Evolutionary conservation across 2,113 vertebrate genomes (phyloP), one percentile per base, ranked within the genome.

Genomic region (Pterocles burchelli): DNA sequence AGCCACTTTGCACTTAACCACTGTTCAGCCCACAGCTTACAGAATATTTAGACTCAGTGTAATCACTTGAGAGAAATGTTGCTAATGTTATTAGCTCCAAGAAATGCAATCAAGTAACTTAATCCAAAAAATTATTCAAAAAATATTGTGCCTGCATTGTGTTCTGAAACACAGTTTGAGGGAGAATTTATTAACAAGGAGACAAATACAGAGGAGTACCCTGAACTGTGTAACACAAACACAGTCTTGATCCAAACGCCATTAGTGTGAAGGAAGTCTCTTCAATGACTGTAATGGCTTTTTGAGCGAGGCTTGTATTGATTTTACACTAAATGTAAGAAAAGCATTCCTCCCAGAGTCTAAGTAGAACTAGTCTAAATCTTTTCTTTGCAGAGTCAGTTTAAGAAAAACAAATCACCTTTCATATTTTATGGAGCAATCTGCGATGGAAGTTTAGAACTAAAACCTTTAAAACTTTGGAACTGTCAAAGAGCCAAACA

Each of bases 281-380:
- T 82, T 65, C 54, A 38, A 33, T 61, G 49, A 12, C 72, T 62
- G 10, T 46, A 90, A 91, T 84, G 80, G 76, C 68, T 90, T 95
- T 95, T 95, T 86, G 78, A 78, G 94, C 82, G 70, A 86, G 88
- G n/a, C 72, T 91, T 78, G 31, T 86, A 96, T 89, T 81, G 95
- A 95, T 96, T 94, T 90, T 94, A 29, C 62, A 68, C 45, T 52
- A 41, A 61, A 43, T 49, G 76, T 33, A 72, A 83, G 75, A 13
- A 21, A 81, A 85, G 3, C 2, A 4, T 78, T 90, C 26, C 61
- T 90, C 67, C 9, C 45, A 29, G 76, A 81, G 57, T 21, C 65
- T 11, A 6, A 68, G 68, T n/a, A 61, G 52, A 48, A 89, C 12
- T 7, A 72, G n/a, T 17, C 26, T 33, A 67, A 52, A 43, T 36